Base-by-base conservation (phyloP, 2,888 invertebrate species). In the Pomacea canaliculata region DNA sequence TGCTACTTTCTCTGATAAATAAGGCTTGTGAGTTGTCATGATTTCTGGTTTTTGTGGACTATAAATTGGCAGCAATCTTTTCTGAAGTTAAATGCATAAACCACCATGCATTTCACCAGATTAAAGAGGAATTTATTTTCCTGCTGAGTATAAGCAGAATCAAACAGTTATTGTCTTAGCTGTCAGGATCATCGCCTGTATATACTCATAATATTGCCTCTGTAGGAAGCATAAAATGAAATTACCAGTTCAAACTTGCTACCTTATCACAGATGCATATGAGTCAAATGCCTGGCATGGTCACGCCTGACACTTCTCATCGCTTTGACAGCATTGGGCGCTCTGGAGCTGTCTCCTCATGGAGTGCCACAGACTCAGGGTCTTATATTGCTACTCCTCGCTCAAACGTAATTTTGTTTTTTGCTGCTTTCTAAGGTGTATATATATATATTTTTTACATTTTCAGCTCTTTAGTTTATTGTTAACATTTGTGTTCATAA, bases 271-370 rank as follows among this genome's bases (percentile, higher is more conserved):
- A 80, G 80, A 46, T 77, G 63, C 78, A 78, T 46, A 80, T 80
- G 80, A 76, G 66, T 63, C 78, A 78, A 68, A 77, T 80, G 77
- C 80, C 80, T 23, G 80, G 80, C 13, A 78, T 78, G 78, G 75
- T 80, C 10, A 49, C 74, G 37, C 16, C 69, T 69, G 74, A 74
- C 46, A 69, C 63, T 13, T 68, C 68, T 18, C 68, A 51, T 60
- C 67, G 80, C 18, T 75, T 77, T 76, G 80, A 80, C 71, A 78
- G 71, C 13, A 74, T 80, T 56, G 78, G 80, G 37, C 71, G 80
- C 1, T 68, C 75, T 12, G 76, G 80, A 48, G 72, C 75, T 7
- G 70, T 76, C 49, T 75, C 75, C 27, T 70, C 80, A 1, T 78
- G 80, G 77, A 80, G 67, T 62, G 66, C 60, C 49, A 62, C 69